Evolutionary conservation across 1,140 invertebrate genomes (phyloP).

Genomic region (Latrodectus geometricus): DNA sequence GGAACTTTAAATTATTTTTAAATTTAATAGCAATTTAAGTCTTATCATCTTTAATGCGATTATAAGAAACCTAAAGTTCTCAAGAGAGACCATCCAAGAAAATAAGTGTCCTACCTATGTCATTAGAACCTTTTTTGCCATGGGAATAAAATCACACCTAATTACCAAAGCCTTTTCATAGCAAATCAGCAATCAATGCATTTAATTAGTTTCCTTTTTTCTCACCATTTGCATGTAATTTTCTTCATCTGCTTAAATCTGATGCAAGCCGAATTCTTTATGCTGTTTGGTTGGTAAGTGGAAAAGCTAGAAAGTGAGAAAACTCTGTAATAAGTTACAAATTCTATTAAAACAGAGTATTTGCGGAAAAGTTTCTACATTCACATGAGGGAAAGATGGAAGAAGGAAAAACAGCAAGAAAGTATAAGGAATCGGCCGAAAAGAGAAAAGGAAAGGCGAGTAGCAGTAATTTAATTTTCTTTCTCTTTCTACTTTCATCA

Average conservation of each 20-base stretch:
- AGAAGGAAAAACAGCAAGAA: not conserved
- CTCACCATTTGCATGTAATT: not conserved
- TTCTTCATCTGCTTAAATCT: not conserved
- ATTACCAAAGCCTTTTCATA: not conserved
- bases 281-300: not conserved
- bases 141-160: conserved; percentile 4
- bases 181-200: not conserved
- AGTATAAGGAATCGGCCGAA: not conserved
- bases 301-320: not conserved
- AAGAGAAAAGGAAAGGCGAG: not conserved
- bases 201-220: conserved; percentile 18
- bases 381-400: not conserved
- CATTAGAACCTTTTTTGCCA: not conserved
- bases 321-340: conserved; percentile 1
- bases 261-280: not conserved
- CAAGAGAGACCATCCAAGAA: not conserved
- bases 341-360: conserved; percentile 33
- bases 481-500: conserved; percentile 12
- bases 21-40: no score
- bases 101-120: not conserved
- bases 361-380: not conserved
- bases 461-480: conserved; percentile 43
- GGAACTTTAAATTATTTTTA: no score
- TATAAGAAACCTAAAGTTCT: no score
- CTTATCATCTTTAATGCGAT: no score